Evolutionary conservation across 2,888 invertebrate genomes (phyloP), one percentile per base, ranked within the genome.

Genomic region (Chironomus riparius): DNA sequence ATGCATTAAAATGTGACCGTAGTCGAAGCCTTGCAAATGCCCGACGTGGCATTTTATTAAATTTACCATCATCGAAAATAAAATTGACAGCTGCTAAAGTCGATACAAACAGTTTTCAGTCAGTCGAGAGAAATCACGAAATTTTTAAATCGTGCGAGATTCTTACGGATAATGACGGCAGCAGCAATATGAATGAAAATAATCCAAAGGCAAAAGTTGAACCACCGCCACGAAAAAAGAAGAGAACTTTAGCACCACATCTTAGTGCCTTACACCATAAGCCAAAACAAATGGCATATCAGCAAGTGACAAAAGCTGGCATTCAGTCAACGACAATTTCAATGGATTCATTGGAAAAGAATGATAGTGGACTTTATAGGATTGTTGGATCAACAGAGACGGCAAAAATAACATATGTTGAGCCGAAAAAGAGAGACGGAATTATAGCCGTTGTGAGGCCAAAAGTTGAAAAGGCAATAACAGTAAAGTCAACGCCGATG

Each of bases 1-100:
- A 77, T 73, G 77, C 77, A 18, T 70, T 77, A 24, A 77, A 77
- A 73, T 71, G 68, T 50, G 68, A 77, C 71, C 65, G 77, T 7
- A 77, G 72, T n/a, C 62, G 22, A 18, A 68, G 48, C 18, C 4
- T 48, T n/a, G 68, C 74, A 24, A 74, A 74, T 21, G 72, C 72
- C 6, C 56, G 72, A 22, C 21, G 68, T 24, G 74, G 74, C 68
- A 65, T 74, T 22, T 68, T 74, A n/a, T 24, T 74, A 28, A 74
- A 15, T 74, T 68, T 68, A 15, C 68, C 74, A 10, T 13, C 65
- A 15, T 18, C 56, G 15, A 18, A 18, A 15, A 18, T 56, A 18
- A 56, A 56, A 56, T 56, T 56, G 56, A 24, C 28, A 24, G 13
- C n/a, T 4, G 68, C 74, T 3, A 68, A 62, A 50, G 73, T 21